phyloP scores from a whole-genome alignment of 2,797 vertebrate genomes.

The Spinus olivaceus region DNA sequence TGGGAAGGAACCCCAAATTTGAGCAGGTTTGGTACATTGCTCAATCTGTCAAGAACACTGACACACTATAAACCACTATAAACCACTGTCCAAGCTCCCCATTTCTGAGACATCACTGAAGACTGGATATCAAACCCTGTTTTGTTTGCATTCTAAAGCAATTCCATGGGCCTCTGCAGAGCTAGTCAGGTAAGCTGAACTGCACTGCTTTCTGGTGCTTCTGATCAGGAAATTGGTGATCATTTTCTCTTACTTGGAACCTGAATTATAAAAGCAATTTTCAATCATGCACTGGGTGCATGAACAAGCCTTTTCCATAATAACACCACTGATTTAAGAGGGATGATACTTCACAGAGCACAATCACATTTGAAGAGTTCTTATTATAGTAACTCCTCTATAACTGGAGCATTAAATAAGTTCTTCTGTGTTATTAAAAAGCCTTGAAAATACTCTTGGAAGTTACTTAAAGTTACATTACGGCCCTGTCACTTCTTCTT shows the following conservation, averaged over 20 bases:
- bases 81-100: accelerated
- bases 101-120: not conserved
- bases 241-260: constrained; percentile 19
- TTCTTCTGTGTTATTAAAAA: constrained; percentile 28
- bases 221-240: constrained; percentile 18
- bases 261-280: constrained; percentile 62
- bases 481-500: not conserved
- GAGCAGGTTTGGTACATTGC: not conserved
- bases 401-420: constrained; percentile 53
- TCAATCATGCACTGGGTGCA: not conserved
- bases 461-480: constrained; percentile 16
- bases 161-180: not conserved
- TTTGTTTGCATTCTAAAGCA: not conserved
- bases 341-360: constrained; percentile 51
- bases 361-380: constrained; percentile 50
- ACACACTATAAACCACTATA: accelerated
- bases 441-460: not conserved
- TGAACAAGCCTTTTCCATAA: constrained; percentile 57
- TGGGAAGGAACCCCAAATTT: not conserved
- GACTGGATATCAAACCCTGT: not conserved
- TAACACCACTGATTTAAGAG: constrained; percentile 56
- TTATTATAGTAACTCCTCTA: constrained; percentile 51
- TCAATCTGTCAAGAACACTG: not conserved
- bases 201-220: not conserved
- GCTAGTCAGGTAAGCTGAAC: not conserved